Evolutionary conservation across 53 echinoderm and acorn worm genomes (phyloP), one percentile per base, ranked within the genome.

Genomic region (Antedon mediterranea): DNA sequence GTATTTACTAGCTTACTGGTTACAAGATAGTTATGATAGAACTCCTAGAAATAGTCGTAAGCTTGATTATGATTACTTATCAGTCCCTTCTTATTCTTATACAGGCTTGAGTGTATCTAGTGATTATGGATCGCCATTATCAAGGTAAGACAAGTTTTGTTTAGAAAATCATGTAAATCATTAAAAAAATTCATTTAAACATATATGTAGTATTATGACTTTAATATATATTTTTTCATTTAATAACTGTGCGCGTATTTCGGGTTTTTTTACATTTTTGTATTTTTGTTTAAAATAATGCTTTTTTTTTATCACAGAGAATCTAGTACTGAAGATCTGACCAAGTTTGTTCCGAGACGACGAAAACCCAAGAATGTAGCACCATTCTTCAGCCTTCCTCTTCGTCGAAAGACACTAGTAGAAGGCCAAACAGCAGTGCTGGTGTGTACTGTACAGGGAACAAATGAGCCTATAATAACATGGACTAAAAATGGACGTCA

Each of bases 301-400:
- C n/a, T n/a, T n/a, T n/a, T n/a, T 37, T 4, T 37, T 37, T 6
- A 6, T 37, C 37, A 37, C 37, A 92, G 92, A 79, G 92, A 92
- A 73, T 89, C 92, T 29, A 92, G 89, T 72, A 32, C 86, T 31
- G 92, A 92, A 37, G 92, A 92, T 34, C 91, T 88, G 37, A 79
- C 88, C 28, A 73, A 41, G 4, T 43, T 77, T 7, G 30, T 73
- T 43, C 34, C 37, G 7, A 75, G 73, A 44, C 83, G 74, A 13
- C 72, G 78, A 3, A 83, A 77, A 29, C 71, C 20, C 34, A 72
- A 71, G 23, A 34, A 33, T 43, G 79, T 82, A 30, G 77, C 83
- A 32, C 98, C 98, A 32, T 92, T 91, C 90, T 98, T 90, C 92
- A 98, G 98, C 75, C 88, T 97, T n/a, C 98, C 98, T 8, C 88